Evolutionary conservation across 1,140 invertebrate genomes (phyloP), one percentile per base, ranked within the genome.

Genomic region (Bombus cullumanus): DNA sequence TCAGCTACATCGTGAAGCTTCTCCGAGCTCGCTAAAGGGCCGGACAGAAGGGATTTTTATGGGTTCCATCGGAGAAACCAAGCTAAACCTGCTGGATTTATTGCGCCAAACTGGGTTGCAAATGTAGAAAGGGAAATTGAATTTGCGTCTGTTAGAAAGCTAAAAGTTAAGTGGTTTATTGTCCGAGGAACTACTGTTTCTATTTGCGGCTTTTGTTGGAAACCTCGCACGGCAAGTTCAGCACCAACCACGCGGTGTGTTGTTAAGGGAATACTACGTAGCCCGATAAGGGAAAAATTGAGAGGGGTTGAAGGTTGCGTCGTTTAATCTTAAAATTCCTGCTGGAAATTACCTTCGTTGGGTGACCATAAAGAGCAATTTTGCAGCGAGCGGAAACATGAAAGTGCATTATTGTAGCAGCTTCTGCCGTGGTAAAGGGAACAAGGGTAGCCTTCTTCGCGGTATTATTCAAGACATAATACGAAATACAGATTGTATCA

Each of bases 121-220:
- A n/a, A 72, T n/a, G 10, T 71, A 71, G 68, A 71, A 71, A 71
- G 68, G 68, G 34, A 72, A 72, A 37, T 72, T 15, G 69, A 72
- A 25, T 39, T 72, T 41, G 34, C 69, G 13, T n/a, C 66, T 25
- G 37, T 39, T 25, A 28, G 25, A 71, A 71, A 39, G 34, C 34
- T 68, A 68, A 68, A 66, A 31, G 62, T 66, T 66, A 66, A 31
- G 62, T 6, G n/a, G n/a, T 31, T 64, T 64, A n/a, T 66, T n/a
- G 62, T 13, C 10, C 13, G 62, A 6, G 13, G n/a, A 66, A 66
- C n/a, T n/a, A n/a, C 59, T n/a, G 28, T 62, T 62, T 62, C 59
- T 62, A 62, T 62, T 62, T 13, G 28, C 59, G 59, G 59, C 9
- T n/a, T 12, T 28, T 1, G 28, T 62, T 62, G 12, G 12, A 62